Percentiles rank a stretch among this genome's conserved stretches.
These are phyloP conservation scores for Ptilodon capucinus DNA, from an alignment of 2,888 invertebrate species.

Conservation along the genomic window DNA sequence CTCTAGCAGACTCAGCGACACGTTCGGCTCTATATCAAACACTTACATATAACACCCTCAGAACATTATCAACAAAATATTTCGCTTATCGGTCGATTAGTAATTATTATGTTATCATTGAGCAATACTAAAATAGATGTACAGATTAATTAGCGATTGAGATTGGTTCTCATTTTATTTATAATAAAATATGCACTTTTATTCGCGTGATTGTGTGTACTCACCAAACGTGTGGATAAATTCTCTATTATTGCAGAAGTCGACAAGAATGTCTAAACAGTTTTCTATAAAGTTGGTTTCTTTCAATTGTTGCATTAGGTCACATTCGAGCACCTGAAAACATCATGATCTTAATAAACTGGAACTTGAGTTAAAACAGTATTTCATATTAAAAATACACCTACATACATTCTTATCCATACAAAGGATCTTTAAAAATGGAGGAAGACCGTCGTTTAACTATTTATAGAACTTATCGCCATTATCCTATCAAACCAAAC, in stretches of 20 bases:
- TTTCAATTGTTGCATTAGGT: conserved; percentile 55
- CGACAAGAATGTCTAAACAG: conserved; percentile 63
- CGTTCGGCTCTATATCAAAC: conserved; percentile 60
- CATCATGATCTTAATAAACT: conserved; percentile 4
- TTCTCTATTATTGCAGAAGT: conserved; percentile 59
- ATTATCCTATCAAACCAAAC: not conserved
- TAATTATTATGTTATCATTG: no score
- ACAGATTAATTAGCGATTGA: not conserved
- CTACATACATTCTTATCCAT: not conserved
- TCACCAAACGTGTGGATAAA: conserved; percentile 57
- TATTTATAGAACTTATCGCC: not conserved
- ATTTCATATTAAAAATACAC: no score
- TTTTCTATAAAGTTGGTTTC: conserved; percentile 58
- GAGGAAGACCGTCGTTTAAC: not conserved
- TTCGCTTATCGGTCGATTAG: not conserved
- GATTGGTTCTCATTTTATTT: no score
- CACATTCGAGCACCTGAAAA: conserved; percentile 62
- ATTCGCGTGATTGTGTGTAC: conserved; percentile 30
- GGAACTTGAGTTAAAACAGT: no score
- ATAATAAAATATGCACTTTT: not conserved
- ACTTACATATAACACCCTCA: not conserved
- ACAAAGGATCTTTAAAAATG: not conserved
- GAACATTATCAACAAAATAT: not conserved
- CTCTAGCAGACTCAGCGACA: conserved; percentile 62
- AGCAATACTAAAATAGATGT: not conserved